Evolutionary conservation across 2,888 invertebrate genomes (phyloP).

Genomic region (Conops quadrifasciatus): DNA sequence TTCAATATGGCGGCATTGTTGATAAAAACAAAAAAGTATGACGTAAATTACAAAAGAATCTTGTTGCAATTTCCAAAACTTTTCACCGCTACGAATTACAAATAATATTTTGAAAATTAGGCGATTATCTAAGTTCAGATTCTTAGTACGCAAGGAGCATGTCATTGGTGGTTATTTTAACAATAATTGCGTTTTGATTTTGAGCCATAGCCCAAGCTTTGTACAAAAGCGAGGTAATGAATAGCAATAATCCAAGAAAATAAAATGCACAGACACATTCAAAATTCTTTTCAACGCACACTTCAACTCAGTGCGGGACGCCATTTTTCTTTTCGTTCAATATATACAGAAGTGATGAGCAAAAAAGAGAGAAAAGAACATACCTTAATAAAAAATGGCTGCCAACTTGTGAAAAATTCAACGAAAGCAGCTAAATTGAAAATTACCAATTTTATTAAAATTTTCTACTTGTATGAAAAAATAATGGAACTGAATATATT

Average conservation of each 20-base stretch:
- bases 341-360: no score
- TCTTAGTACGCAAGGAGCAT: slow-evolving; percentile 48
- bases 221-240: background rate
- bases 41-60: slow-evolving; percentile 35
- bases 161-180: slow-evolving; percentile 44
- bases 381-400: slow-evolving; percentile 41
- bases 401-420: slow-evolving; percentile 26
- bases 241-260: slow-evolving; percentile 9
- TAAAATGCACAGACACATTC: background rate
- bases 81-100: no score
- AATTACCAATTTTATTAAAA: background rate
- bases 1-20: background rate
- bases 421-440: background rate
- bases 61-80: no score
- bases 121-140: background rate
- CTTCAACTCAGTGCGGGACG: slow-evolving; percentile 8
- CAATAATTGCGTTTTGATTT: slow-evolving; percentile 1
- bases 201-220: background rate
- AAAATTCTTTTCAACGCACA: background rate
- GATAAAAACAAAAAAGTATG: slow-evolving; percentile 32
- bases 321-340: slow-evolving; percentile 36
- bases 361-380: slow-evolving; percentile 20
- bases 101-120: no score
- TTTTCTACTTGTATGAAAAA: no score
- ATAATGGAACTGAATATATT: no score